Conservation (phyloP, 2,113 vertebrate genomes). For the Catharus minimus region DNA sequence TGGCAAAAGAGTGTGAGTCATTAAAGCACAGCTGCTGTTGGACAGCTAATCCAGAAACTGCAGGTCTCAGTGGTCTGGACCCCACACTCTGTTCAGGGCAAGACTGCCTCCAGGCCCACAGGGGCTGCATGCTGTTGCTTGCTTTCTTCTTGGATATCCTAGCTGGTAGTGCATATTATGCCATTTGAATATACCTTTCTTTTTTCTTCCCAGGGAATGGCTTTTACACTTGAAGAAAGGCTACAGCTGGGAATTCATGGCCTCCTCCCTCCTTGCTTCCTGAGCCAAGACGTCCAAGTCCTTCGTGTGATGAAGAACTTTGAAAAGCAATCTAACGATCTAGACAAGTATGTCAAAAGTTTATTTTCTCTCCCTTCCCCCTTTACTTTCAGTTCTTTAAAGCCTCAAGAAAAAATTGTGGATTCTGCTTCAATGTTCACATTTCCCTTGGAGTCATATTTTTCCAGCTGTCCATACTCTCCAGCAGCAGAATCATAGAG, state of each 20-base stretch:
- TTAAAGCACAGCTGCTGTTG: not conserved
- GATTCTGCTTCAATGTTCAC: not conserved
- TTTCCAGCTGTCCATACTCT: not conserved
- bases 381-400: not conserved
- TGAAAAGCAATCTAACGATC: constrained; percentile 84
- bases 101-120: not conserved
- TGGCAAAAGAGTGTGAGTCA: not conserved
- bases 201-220: constrained; percentile 87
- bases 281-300: constrained; percentile 93
- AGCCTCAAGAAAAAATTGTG: not conserved
- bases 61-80: not conserved
- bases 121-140: not conserved
- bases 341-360: constrained; percentile 86
- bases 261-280: constrained; percentile 93
- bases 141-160: not conserved
- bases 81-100: accelerated
- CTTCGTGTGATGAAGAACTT: constrained; percentile 95
- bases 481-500: not conserved
- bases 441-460: not conserved
- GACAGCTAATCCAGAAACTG: not conserved
- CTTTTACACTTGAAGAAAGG: constrained; percentile 93
- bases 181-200: not conserved
- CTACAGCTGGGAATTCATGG: constrained; percentile 95
- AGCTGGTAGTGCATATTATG: not conserved
- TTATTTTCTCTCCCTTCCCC: not conserved